Conservation (phyloP, 2,888 invertebrate species). For the Acronicta leporina region DNA sequence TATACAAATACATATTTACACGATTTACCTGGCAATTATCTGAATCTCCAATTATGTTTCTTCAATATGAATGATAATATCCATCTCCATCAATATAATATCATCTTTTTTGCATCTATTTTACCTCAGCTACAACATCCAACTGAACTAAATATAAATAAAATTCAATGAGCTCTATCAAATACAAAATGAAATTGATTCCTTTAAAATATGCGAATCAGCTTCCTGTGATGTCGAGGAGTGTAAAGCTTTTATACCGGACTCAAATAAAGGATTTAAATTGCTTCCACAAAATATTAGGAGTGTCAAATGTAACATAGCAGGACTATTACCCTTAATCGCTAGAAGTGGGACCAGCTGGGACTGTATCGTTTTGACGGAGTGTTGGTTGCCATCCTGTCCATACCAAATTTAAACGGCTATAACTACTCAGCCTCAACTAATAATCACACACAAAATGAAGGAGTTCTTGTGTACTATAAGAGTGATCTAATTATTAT, state of each 20-base stretch:
- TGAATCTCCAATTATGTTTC: neutral
- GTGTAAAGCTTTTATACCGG: neutral
- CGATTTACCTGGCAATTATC: neutral
- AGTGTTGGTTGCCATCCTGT: constrained; percentile 11
- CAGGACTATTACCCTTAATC: constrained; percentile 1
- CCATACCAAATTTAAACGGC: constrained; percentile 5
- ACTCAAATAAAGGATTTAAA: constrained; percentile 4
- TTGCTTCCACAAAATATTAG: constrained; percentile 16
- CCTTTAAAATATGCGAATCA: constrained; percentile 7
- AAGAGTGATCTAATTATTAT: neutral
- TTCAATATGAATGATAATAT: too few relatives aligned
- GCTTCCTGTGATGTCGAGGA: constrained; percentile 5
- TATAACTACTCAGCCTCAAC: constrained; percentile 6
- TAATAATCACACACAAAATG: constrained; percentile 14
- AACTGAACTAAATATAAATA: neutral
- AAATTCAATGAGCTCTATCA: constrained; percentile 18
- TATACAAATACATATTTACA: too few relatives aligned
- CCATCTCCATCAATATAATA: neutral
- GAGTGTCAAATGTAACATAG: constrained; percentile 11
- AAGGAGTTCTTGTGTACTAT: constrained; percentile 9
- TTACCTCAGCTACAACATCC: neutral
- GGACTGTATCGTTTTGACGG: constrained; percentile 12
- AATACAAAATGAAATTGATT: constrained; percentile 16
- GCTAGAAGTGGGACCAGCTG: neutral
- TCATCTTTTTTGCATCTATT: neutral